Base-by-base conservation (phyloP, 2,797 vertebrate genomes). In the Cryptoblepharus egeriae region DNA sequence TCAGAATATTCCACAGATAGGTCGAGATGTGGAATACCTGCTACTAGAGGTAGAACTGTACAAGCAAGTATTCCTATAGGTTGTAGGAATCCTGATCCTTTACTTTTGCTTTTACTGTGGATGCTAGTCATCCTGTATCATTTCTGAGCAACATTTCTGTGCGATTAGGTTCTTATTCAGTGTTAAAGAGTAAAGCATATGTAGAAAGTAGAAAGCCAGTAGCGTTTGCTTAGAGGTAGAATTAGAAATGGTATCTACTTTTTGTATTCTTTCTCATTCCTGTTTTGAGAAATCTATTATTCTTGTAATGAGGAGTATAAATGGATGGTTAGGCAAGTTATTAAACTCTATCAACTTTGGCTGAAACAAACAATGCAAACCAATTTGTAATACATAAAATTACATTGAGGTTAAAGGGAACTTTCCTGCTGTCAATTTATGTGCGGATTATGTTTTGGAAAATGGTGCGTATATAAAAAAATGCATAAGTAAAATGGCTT, bases 341-440 rank as follows among this genome's bases (percentile, higher is more conserved):
- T 97, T 97, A 96, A 98, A 98, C 97, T 97, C 98, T 96, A 96
- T 97, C 97, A 97, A 95, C 97, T 97, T 97, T 97, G 96, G 96
- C 96, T 97, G 95, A 95, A 97, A 96, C 97, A 97, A 96, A 94
- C 96, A 95, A 94, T 94, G 96, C 95, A 91, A 93, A 95, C 94
- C 95, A 95, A 97, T 92, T 96, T 96, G 95, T 96, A 96, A 96
- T 93, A 86, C 94, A 95, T 95, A 96, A 95, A 96, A 96, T 96
- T 96, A 94, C 92, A 95, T 94, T 93, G 95, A 90, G 96, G 91
- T 93, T 88, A 95, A 96, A 95, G 95, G 95, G 92, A 52, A 52
- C 49, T 16, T 52, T 52, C 15, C 49, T 16, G 15, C 49, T 52
- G 49, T 52, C 49, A 52, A 52, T 52, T 52, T 52, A 52, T 10